phyloP scores from a whole-genome alignment of 1,140 invertebrate species.

The Saxidomus purpurata region DNA sequence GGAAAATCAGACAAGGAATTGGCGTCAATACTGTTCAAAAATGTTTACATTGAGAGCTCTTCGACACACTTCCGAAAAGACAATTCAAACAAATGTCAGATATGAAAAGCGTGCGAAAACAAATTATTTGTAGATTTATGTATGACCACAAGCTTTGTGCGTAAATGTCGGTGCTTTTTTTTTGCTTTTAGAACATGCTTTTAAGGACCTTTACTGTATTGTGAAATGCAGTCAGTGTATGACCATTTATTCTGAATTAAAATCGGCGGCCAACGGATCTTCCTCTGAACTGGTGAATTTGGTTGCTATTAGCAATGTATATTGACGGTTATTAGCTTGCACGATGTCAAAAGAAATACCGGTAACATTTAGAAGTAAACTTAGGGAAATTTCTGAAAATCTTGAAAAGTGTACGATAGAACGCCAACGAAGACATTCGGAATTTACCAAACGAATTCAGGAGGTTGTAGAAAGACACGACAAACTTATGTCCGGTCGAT shows the following conservation, averaged over 20 bases:
- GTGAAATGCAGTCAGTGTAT: too few relatives aligned
- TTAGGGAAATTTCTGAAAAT: background rate
- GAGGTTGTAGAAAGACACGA: background rate
- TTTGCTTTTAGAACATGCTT: too few relatives aligned
- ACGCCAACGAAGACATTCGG: conserved; percentile 8
- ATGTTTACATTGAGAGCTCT: background rate
- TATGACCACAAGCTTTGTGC: too few relatives aligned
- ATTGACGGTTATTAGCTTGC: too few relatives aligned
- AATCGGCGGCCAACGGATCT: too few relatives aligned
- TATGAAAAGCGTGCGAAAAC: too few relatives aligned
- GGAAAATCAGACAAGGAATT: background rate
- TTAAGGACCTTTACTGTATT: too few relatives aligned
- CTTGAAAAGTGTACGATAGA: background rate
- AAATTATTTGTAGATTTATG: too few relatives aligned
- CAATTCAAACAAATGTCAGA: background rate
- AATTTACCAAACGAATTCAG: background rate
- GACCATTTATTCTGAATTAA: too few relatives aligned
- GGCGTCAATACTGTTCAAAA: background rate
- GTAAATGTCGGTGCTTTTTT: too few relatives aligned
- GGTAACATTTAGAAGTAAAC: background rate
- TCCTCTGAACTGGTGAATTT: too few relatives aligned
- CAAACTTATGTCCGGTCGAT: background rate
- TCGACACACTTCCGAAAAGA: background rate
- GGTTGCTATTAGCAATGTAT: too few relatives aligned
- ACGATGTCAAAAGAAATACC: background rate